Evolutionary conservation across 1,140 invertebrate species (phyloP), one percentile per base, ranked within the genome.

Genomic region (Atta colombica): DNA sequence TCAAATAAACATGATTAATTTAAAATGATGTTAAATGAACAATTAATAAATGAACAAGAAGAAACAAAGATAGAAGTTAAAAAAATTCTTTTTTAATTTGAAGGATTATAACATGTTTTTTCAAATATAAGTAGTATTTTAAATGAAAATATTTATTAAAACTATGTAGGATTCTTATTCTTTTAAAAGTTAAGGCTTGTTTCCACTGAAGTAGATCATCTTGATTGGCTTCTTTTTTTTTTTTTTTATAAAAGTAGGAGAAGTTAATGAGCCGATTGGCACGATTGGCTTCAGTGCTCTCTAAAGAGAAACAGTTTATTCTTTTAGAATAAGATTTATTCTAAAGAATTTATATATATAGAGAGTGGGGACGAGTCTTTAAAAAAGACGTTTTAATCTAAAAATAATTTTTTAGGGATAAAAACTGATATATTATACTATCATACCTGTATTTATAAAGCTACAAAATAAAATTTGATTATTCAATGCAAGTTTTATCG

Each of bases 381-480:
- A 60, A 5, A 49, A 18, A 31, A 21, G 28, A 45, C 0, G 0
- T 51, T 72, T 77, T 5, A 21, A 77, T 49, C 4, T 55, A 6
- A 18, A 18, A 69, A 18, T 8, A 45, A 81, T 81, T 69, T 68
- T 58, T 25, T 18, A 53, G 0, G 55, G 3, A 60, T 8, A 6
- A 49, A 28, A 39, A 39, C 31, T 53, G 18, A 28, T 21, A 21
- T 68, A 35, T 68, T 7, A 55, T 80, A 80, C 55, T 69, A 58
- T 69, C 18, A 28, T 28, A 18, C 25, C 25, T 69, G 25, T 16
- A 69, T 21, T 51, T 14, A 55, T 21, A 55, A 39, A 69, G 14
- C 49, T 35, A 14, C 3, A 2, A 7, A 25, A 21, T 80, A 55
- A 69, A 55, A 80, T 49, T 21, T 80, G 3, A 53, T 53, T 66